Conservation (phyloP, 2,113 vertebrate species). For the Anarrhichthys ocellatus region DNA sequence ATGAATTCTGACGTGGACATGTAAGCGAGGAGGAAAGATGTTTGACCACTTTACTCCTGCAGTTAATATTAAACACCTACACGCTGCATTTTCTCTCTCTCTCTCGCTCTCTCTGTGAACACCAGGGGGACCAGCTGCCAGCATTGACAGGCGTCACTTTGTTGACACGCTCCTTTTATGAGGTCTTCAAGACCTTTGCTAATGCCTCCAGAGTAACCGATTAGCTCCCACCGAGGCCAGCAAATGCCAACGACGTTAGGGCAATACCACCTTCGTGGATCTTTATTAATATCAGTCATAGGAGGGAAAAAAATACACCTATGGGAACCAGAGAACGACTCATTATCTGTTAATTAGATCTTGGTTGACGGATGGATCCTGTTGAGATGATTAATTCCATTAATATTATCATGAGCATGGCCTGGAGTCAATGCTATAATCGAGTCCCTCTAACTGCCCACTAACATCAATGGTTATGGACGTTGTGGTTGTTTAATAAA, state of each 20-base stretch:
- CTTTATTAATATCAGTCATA: constrained; percentile 49
- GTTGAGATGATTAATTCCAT: constrained; percentile 33
- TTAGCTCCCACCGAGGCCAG: constrained; percentile 36
- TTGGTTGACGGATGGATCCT: constrained; percentile 41
- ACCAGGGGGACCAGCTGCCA: constrained; percentile 48
- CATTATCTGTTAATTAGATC: constrained; percentile 61
- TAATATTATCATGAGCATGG: constrained; percentile 24
- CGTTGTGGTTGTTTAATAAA: not conserved
- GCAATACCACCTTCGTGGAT: constrained; percentile 34
- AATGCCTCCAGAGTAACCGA: constrained; percentile 38
- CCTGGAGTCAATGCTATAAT: constrained; percentile 3
- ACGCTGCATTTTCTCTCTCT: not conserved
- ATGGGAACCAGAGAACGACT: constrained; percentile 21
- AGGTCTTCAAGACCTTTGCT: constrained; percentile 48
- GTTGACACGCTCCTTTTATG: constrained; percentile 46
- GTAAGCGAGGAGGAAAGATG: constrained; percentile 27
- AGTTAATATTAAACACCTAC: constrained; percentile 68
- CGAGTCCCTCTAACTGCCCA: constrained; percentile 3
- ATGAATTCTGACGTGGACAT: constrained; percentile 43
- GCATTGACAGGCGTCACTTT: constrained; percentile 51
- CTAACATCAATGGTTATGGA: not conserved
- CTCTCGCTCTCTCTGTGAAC: not conserved
- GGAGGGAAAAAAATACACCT: not conserved
- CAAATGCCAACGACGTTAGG: constrained; percentile 29
- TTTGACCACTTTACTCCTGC: constrained; percentile 41